Evolutionary conservation across 2,797 vertebrate species (phyloP), one percentile per base, ranked within the genome.

Genomic region (Protosalanx chinensis): DNA sequence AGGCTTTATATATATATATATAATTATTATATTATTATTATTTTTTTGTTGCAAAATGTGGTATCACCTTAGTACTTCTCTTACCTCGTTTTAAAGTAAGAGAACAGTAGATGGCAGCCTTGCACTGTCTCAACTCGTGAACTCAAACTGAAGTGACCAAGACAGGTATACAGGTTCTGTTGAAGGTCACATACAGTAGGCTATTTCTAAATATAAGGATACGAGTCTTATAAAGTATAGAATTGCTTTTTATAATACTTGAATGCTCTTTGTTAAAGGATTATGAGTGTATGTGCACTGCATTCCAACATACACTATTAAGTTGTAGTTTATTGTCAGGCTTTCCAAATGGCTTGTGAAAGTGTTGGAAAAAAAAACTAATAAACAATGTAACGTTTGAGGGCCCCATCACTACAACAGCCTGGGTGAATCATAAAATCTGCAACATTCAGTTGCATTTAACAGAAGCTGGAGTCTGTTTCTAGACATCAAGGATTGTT

Each of bases 21-120:
- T 27, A 27, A 27, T 27, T 1, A 27, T 27, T 27, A 27, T 27
- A 27, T 27, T 27, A 27, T 27, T 27, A 27, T 27, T 15, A 29
- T 18, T 51, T 15, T 8, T 51, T 53, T 37, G 15, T 27, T 27
- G 7, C 16, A 18, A 37, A 18, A 18, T 30, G 49, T 63, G 32
- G n/a, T 35, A 33, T 32, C 13, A 16, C 30, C 41, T 46, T 12
- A 13, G 13, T 46, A 46, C 41, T 46, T 13, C 3, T 46, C 41
- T 46, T 46, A 46, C 41, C 41, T 46, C 10, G 8, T 33, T 64
- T 33, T 5, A 8, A 51, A 16, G n/a, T 53, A 16, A 12, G 10
- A n/a, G 27, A 27, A 58, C 56, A 13, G 32, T 33, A 68, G 67
- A 23, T 59, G 32, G 67, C 56, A 33, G 53, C n/a, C 53, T n/a